Base-by-base conservation (phyloP, 2,888 invertebrate species). In the Thalpophila matura region DNA sequence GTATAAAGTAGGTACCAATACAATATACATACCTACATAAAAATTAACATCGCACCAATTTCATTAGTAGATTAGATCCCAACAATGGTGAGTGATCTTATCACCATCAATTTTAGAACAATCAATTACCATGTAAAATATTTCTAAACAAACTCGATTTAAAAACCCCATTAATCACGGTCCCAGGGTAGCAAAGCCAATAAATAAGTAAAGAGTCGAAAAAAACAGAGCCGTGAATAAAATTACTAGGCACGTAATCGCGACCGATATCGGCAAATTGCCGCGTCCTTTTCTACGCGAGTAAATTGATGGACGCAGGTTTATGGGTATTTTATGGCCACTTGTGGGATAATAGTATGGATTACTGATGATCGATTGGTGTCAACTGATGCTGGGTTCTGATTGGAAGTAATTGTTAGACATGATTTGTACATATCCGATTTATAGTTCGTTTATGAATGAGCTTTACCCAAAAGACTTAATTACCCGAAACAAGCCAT, bases 291-390 rank as follows among this genome's bases (percentile, higher is more conserved):
- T 49, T 61, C 42, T 45, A 24, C 38, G 12, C 14, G 24, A 26
- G 47, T 40, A 69, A 64, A 77, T 73, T 64, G 45, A 73, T 59
- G 26, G 56, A 45, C 38, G 35, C n/a, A n/a, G 49, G n/a, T 51
- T 70, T 75, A 70, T 45, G 40, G 55, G 43, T 9, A 37, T 54
- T 74, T 75, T 71, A 74, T 43, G 47, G 45, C 26, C 61, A 58
- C 76, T 76, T 76, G 51, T 53, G 49, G 45, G n/a, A 56, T 73
- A 75, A 66, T 56, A 53, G 58, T 35, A 27, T 40, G 47, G 31
- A 75, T 65, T 74, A 58, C 18, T 45, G 35, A 42, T 40, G 50
- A 74, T 55, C 62, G 58, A 75, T 65, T 45, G 54, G 29, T 51
- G 57, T 40, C 45, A 31, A 49, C 56, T 50, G 60, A 31, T 7